These are phyloP conservation scores for Aurelia coerulea DNA, from an alignment of 30 jellyfish, hydroid and myxozoan species.

Conservation along the genomic window DNA sequence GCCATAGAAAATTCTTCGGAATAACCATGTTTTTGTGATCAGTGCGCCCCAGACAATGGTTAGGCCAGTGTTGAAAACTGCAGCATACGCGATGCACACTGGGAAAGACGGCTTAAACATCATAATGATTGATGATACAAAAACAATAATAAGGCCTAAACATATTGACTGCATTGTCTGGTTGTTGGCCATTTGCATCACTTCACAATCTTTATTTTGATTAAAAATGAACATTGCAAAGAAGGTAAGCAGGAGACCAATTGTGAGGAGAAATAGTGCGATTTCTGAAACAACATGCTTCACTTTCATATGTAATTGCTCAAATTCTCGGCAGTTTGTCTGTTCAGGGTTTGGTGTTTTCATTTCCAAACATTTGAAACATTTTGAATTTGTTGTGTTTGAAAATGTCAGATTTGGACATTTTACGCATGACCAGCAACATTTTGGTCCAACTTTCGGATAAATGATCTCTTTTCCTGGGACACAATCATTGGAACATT, in stretches of 20 bases:
- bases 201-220: conserved; percentile 85
- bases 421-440: conserved; percentile 90
- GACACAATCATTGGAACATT: conserved; percentile 76
- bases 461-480: conserved; percentile 71
- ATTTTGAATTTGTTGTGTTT: conserved; percentile 80
- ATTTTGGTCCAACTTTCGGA: conserved; percentile 34
- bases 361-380: conserved; percentile 71
- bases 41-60: conserved; percentile 80
- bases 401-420: conserved; percentile 82
- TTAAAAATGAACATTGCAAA: conserved; percentile 85
- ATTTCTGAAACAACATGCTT: conserved; percentile 80
- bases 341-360: conserved; percentile 78
- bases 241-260: conserved; percentile 74
- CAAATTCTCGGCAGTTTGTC: conserved; percentile 61
- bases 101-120: conserved; percentile 72
- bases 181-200: conserved; percentile 74
- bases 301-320: conserved; percentile 55
- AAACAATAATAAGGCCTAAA: conserved; percentile 59
- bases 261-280: conserved; percentile 65
- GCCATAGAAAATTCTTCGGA: conserved; percentile 30
- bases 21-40: conserved; percentile 67
- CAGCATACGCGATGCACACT: conserved; percentile 67
- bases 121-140: conserved; percentile 76
- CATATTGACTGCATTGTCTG: conserved; percentile 57
- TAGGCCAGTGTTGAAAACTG: conserved; percentile 64